phyloP scores from a whole-genome alignment of 2,797 vertebrate genomes.

The Melanitta fusca region DNA sequence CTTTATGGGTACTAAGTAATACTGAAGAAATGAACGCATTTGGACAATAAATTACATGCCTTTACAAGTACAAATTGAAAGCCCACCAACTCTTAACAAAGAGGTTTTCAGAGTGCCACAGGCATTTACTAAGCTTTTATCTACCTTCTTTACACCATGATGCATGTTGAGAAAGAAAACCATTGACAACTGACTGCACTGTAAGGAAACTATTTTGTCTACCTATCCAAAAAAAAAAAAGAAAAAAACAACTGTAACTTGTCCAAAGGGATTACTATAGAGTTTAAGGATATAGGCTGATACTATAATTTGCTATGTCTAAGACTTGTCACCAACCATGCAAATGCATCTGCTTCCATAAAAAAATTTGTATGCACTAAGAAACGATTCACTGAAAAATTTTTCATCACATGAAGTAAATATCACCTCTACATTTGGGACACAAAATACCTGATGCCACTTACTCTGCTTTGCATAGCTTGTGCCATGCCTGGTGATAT shows the following conservation, averaged over 20 bases:
- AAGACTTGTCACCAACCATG: neutral
- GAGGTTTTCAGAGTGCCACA: neutral
- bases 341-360: neutral
- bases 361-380: neutral
- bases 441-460: conserved; percentile 19
- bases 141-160: neutral
- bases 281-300: neutral
- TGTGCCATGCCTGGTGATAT: conserved; percentile 84
- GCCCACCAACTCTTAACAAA: neutral
- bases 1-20: neutral
- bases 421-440: neutral
- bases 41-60: neutral
- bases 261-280: neutral
- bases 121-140: neutral
- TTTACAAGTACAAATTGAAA: neutral
- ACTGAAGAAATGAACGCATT: neutral
- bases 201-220: neutral
- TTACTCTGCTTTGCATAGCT: conserved; percentile 85
- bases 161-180: neutral
- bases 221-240: neutral
- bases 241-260: neutral
- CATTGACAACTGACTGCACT: neutral
- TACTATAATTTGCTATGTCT: neutral
- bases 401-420: neutral
- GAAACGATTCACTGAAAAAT: neutral